Evolutionary conservation across 2,888 invertebrate genomes (phyloP).

Genomic region (Pollenia griseotomentosa): DNA sequence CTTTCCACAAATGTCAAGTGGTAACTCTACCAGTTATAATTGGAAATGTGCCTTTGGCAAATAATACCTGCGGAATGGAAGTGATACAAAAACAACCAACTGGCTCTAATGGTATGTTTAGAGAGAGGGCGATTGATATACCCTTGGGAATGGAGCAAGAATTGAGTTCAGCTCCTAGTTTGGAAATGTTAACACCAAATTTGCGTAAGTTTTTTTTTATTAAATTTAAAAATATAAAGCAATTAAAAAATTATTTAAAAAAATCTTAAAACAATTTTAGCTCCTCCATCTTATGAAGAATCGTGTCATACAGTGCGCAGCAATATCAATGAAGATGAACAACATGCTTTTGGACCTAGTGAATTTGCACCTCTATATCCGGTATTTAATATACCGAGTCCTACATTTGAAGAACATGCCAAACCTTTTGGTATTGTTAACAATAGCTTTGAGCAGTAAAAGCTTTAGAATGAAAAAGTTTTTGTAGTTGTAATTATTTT

Average conservation of each 20-base stretch:
- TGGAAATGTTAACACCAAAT: conserved; percentile 63
- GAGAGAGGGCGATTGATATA: conserved; percentile 20
- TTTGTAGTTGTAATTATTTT: background rate
- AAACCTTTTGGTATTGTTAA: conserved; percentile 47
- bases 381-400: conserved; percentile 79
- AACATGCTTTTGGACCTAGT: conserved; percentile 77
- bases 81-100: conserved; percentile 72
- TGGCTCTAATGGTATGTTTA: background rate
- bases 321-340: conserved; percentile 80
- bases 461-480: background rate
- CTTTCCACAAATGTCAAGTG: conserved; percentile 77
- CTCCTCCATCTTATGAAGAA: conserved; percentile 81
- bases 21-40: conserved; percentile 82
- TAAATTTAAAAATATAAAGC: background rate
- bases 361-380: conserved; percentile 83
- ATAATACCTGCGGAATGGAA: conserved; percentile 39
- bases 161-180: conserved; percentile 30
- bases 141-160: conserved; percentile 5
- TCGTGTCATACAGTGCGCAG: conserved; percentile 79
- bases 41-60: conserved; percentile 81
- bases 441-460: conserved; percentile 42
- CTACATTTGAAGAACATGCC: conserved; percentile 60
- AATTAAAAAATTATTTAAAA: conserved; percentile 5
- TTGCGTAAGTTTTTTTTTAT: conserved; percentile 63
- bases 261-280: conserved; percentile 73